Evolutionary conservation across 2,888 invertebrate species (phyloP), one percentile per base, ranked within the genome.

Genomic region (Stegophylla sp.): DNA sequence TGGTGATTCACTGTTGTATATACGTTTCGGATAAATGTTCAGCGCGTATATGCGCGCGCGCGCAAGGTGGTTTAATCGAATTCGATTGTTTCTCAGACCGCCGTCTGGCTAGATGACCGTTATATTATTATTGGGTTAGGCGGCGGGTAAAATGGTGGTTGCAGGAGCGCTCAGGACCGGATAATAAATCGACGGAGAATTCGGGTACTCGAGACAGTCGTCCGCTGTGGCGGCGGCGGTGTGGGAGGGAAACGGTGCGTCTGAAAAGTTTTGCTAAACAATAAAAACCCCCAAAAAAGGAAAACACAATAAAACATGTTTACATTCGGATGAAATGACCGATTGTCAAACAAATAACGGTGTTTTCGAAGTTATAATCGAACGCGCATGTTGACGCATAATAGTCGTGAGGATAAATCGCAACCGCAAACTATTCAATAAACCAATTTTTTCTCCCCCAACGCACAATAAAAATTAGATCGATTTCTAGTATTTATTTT

Each of bases 261-360:
- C 77, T 67, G 77, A 26, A 77, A 77, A 77, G 67, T 67, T 77
- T 77, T 56, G 77, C 56, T 20, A 45, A 77, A 67, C 67, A 75
- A 67, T 77, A 67, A 67, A 67, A 67, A 67, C n/a, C 51, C 74
- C 75, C 20, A 77, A 77, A 77, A 77, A 77, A 77, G 41, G 43
- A 43, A 67, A 56, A 67, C 28, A 28, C 15, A 45, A 77, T 59
- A 75, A 75, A 75, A 75, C 75, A 23, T 41, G 75, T 75, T 75
- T 64, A 23, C 41, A 51, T 64, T 17, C 28, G 28, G n/a, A 61
- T 61, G 45, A 61, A 73, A 43, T 28, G 59, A 61, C 48, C 71
- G 63, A 74, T 74, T 74, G n/a, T 48, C 13, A 74, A 48, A 74
- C n/a, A 17, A 23, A 66, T 28, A 45, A 61, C 73, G 73, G 48